Percentiles rank a stretch among this genome's conserved stretches.
These are phyloP conservation scores for Aurelia sp. DNA, from an alignment of 30 jellyfish, hydroid and myxozoan genomes.

Conservation along the genomic window DNA sequence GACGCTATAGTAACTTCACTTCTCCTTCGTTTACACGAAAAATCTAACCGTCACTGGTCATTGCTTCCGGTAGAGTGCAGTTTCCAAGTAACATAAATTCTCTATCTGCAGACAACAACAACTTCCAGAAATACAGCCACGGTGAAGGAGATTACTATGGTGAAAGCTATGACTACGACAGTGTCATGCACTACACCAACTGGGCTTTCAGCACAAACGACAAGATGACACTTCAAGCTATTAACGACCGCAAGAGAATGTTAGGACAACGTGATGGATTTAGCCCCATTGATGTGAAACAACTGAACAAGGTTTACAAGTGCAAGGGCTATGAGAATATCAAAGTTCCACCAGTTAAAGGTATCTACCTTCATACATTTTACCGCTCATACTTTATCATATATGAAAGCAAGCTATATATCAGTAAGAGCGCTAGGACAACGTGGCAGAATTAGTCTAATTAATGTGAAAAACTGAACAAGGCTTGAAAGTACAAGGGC, in stretches of 20 bases:
- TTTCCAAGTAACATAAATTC: too few species aligned
- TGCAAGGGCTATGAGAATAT: conserved; percentile 67
- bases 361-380: neutral
- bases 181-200: conserved; percentile 80
- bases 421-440: conserved; percentile 54
- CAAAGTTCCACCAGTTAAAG: conserved; percentile 66
- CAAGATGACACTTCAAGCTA: conserved; percentile 57
- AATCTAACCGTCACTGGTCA: too few species aligned
- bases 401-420: neutral
- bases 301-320: conserved; percentile 62
- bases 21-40: too few species aligned
- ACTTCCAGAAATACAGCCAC: conserved; percentile 75
- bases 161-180: conserved; percentile 66
- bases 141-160: conserved; percentile 78
- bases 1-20: too few species aligned
- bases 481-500: conserved; percentile 57
- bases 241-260: conserved; percentile 38
- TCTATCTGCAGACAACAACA: conserved; percentile 26
- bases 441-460: conserved; percentile 74
- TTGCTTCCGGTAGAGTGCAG: too few species aligned
- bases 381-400: neutral
- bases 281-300: conserved; percentile 66
- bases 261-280: conserved; percentile 80
- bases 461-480: conserved; percentile 47
- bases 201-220: conserved; percentile 70